Evolutionary conservation across 2,888 invertebrate species (phyloP).

Genomic region (Parnassius glacialis): DNA sequence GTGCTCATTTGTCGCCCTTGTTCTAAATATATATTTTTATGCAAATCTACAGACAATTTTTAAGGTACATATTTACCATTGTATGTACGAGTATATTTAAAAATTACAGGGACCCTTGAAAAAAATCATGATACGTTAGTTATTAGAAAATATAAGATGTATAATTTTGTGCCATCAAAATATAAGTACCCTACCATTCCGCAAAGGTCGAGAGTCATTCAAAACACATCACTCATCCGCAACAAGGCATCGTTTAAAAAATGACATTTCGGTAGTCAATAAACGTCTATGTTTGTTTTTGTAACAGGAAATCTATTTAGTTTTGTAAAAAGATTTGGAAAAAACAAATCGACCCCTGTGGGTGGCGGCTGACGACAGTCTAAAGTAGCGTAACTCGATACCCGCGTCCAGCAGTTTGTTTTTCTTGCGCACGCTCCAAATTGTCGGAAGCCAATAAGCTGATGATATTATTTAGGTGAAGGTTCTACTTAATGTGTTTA

Average conservation of each 20-base stretch:
- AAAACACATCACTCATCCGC: constrained; percentile 73
- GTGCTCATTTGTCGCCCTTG: no score
- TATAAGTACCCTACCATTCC: constrained; percentile 54
- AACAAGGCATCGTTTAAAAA: constrained; percentile 60
- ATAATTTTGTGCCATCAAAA: constrained; percentile 48
- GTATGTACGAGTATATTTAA: no score
- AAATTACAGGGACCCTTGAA: no score
- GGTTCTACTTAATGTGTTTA: constrained; percentile 42
- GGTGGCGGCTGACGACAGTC: constrained; percentile 79
- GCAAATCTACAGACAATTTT: no score
- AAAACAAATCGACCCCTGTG: constrained; percentile 71
- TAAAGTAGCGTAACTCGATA: constrained; percentile 75
- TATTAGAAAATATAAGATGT: constrained; percentile 3
- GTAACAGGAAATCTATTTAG: constrained; percentile 77
- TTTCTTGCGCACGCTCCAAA: constrained; percentile 61
- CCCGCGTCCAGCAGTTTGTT: constrained; percentile 66
- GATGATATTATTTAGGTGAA: constrained; percentile 61
- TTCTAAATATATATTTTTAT: no score
- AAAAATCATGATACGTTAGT: no score
- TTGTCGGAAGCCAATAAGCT: constrained; percentile 65
- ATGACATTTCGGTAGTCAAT: constrained; percentile 68
- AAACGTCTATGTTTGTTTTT: constrained; percentile 77
- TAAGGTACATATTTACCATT: no score
- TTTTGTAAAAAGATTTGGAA: constrained; percentile 63
- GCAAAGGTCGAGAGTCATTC: constrained; percentile 65